These are phyloP conservation scores for Hesperia comma DNA, from an alignment of 2,888 invertebrate genomes.

Conservation along the genomic window DNA sequence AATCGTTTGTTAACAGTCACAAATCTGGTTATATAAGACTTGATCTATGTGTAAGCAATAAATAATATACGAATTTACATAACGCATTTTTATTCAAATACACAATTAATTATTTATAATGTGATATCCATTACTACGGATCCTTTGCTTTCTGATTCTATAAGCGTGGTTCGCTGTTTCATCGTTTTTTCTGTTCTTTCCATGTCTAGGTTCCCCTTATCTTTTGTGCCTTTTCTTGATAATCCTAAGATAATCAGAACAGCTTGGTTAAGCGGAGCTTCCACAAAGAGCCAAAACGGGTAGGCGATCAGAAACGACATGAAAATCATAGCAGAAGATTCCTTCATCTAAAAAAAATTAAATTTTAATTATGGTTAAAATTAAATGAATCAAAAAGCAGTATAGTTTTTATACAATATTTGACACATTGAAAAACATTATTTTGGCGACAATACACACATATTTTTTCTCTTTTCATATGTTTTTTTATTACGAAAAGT, in stretches of 20 bases:
- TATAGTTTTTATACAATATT: no score
- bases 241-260: conserved; percentile 7
- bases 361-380: no score
- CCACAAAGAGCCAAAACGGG: conserved; percentile 55
- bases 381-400: no score
- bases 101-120: conserved; percentile 3
- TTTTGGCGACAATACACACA: no score
- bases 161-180: background rate
- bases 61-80: conserved; percentile 19
- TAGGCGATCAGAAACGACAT: conserved; percentile 48
- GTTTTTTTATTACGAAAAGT: no score
- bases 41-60: conserved; percentile 39
- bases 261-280: conserved; percentile 50
- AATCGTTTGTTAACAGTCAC: background rate
- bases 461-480: no score
- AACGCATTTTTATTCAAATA: background rate
- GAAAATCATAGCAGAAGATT: no score
- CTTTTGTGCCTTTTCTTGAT: background rate
- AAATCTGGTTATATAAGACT: conserved; percentile 35
- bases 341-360: no score
- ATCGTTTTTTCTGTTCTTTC: background rate
- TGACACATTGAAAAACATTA: no score
- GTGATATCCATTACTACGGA: background rate
- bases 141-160: background rate
- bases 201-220: background rate